Conservation (phyloP, 2,113 vertebrate species). For the Vireo altiloquus region DNA sequence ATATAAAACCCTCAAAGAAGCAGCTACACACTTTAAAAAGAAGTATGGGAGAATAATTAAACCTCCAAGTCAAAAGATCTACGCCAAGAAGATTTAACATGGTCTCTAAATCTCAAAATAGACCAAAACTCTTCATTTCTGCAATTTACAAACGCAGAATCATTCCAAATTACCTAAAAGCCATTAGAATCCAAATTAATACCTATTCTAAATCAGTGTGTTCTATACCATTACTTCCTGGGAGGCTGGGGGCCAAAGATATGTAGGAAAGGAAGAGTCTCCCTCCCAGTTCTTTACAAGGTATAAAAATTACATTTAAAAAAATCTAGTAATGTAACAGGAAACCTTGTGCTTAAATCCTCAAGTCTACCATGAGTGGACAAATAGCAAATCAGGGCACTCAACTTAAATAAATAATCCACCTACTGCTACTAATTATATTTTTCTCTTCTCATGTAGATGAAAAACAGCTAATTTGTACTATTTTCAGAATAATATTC, state of each 20-base stretch:
- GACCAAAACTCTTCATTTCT: background rate
- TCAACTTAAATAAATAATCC: conserved; percentile 23
- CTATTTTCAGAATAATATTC: conserved; percentile 1
- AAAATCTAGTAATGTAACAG: background rate
- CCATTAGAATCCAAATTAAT: background rate
- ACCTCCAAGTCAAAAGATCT: background rate
- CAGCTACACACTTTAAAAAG: background rate
- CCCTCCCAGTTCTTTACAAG: background rate
- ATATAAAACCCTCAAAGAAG: background rate
- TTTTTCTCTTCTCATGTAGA: background rate
- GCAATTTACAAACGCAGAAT: background rate
- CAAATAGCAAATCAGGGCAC: background rate
- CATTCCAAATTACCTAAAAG: background rate
- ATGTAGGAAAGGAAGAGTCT: background rate
- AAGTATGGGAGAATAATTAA: background rate
- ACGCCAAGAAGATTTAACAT: background rate
- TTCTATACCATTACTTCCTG: background rate
- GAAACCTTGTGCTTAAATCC: background rate
- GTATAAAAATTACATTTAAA: background rate
- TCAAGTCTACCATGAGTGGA: background rate
- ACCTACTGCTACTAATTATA: background rate
- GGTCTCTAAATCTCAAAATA: background rate
- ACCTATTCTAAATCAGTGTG: background rate
- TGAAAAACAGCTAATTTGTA: conserved; percentile 26
- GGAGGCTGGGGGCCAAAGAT: background rate